Conservation (phyloP, 2,888 invertebrate genomes). For the Achlya flavicornis region DNA sequence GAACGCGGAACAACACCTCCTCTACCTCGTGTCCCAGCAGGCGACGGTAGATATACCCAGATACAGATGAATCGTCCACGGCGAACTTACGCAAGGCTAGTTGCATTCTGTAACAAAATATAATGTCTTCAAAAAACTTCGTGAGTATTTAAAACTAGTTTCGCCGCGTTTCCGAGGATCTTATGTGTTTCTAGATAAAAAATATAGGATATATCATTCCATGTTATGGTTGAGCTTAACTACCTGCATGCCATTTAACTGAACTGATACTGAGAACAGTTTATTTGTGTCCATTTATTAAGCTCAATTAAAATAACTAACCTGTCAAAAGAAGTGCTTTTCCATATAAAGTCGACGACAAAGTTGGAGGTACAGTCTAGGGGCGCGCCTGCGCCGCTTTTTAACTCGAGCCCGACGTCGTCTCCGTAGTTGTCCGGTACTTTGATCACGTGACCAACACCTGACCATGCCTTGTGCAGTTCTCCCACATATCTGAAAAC, state of each 20-base stretch:
- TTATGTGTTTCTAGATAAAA: no score
- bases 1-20: slow-evolving; percentile 95
- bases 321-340: slow-evolving; percentile 98
- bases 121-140: not conserved
- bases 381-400: slow-evolving; percentile 95
- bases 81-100: slow-evolving; percentile 97
- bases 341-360: slow-evolving; percentile 99
- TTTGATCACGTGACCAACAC: slow-evolving; percentile 98
- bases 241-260: no score
- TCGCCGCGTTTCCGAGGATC: no score
- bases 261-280: no score
- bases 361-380: slow-evolving; percentile 97
- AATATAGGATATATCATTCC: no score
- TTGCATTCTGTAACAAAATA: slow-evolving; percentile 90
- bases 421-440: slow-evolving; percentile 98
- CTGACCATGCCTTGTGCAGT: slow-evolving; percentile 97
- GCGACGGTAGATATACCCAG: slow-evolving; percentile 98
- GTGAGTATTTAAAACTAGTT: not conserved
- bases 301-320: slow-evolving; percentile 43
- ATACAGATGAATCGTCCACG: slow-evolving; percentile 97
- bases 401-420: slow-evolving; percentile 98
- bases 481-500: slow-evolving; percentile 91
- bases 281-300: not conserved
- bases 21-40: slow-evolving; percentile 97
- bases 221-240: no score